Base-by-base conservation (phyloP, 2,888 invertebrate species). In the Blastobasis lacticolella region DNA sequence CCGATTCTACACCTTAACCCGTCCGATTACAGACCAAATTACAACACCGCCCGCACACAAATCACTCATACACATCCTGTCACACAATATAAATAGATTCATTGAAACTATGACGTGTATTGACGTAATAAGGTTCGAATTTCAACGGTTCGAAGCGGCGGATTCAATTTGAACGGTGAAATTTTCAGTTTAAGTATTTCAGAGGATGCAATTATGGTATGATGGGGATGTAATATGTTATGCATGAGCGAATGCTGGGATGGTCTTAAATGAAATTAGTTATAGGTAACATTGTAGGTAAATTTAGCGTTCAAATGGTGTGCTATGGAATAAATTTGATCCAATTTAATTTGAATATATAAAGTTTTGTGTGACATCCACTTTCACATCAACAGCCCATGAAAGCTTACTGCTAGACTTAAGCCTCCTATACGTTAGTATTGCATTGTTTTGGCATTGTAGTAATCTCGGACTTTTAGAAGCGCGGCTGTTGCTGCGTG, bases 21-120 rank as follows among this genome's bases (percentile, higher is more conserved):
- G 36, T 41, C 10, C 9, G 9, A 45, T 64, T 68, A 81, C 61
- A 64, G 70, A 64, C 65, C 57, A 66, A 63, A 67, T 67, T 76
- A 54, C 63, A 49, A 49, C 54, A 56, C 49, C 61, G 49, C 48
- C 10, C 10, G 57, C 44, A 58, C 61, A 71, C 71, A 78, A 81
- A 81, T 80, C 80, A 76, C 73, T 75, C 71, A 66, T 67, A 71
- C 70, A 74, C 73, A 69, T 71, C 72, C 71, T 66, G 62, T 64
- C 72, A 69, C 65, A 66, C 62, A 76, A 70, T 67, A 67, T 57
- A 63, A 63, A 63, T 66, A 69, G 67, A 71, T 67, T 66, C 59
- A 64, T 66, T 53, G 38, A 43, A 49, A 49, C 37, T 52, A 43
- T 38, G 45, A 50, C 43, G 37, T 51, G 37, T 45, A 9, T 10